phyloP scores from a whole-genome alignment of 2,888 invertebrate genomes.

The Nemapogon koenigi region DNA sequence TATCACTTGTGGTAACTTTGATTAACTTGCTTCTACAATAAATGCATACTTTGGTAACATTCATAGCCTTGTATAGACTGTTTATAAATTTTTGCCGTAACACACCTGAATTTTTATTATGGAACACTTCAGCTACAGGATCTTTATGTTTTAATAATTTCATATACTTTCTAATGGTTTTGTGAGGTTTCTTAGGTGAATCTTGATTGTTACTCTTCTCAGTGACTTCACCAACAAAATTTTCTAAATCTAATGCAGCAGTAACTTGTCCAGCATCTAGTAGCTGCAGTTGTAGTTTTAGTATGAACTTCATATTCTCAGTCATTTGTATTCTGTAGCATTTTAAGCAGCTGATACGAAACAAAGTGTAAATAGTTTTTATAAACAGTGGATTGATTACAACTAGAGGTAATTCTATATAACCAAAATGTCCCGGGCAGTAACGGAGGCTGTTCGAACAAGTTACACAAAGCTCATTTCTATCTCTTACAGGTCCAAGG shows the following conservation, averaged over 20 bases:
- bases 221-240: constrained; percentile 33
- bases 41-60: constrained; percentile 52
- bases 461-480: constrained; percentile 78
- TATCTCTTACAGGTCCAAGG: constrained; percentile 73
- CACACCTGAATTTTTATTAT: constrained; percentile 55
- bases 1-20: constrained; percentile 65
- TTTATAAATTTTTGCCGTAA: constrained; percentile 48
- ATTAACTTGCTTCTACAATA: constrained; percentile 58
- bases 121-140: constrained; percentile 33
- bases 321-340: constrained; percentile 73
- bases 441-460: constrained; percentile 71
- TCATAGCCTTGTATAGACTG: constrained; percentile 48
- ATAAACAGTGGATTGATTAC: constrained; percentile 92
- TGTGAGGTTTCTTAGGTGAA: constrained; percentile 46
- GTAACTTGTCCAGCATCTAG: constrained; percentile 77
- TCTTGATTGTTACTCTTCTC: constrained; percentile 23
- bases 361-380: constrained; percentile 70
- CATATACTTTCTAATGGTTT: constrained; percentile 44
- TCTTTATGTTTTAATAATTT: constrained; percentile 38
- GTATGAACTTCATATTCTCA: constrained; percentile 55
- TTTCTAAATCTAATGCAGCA: constrained; percentile 73
- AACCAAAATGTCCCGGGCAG: constrained; percentile 95
- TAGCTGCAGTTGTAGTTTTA: constrained; percentile 73
- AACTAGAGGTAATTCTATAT: constrained; percentile 87
- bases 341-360: constrained; percentile 72